Percentiles rank a stretch among this genome's conserved stretches.
These are phyloP conservation scores for Halocynthia roretzi DNA, from an alignment of 23 tunicate species.

Conservation along the genomic window DNA sequence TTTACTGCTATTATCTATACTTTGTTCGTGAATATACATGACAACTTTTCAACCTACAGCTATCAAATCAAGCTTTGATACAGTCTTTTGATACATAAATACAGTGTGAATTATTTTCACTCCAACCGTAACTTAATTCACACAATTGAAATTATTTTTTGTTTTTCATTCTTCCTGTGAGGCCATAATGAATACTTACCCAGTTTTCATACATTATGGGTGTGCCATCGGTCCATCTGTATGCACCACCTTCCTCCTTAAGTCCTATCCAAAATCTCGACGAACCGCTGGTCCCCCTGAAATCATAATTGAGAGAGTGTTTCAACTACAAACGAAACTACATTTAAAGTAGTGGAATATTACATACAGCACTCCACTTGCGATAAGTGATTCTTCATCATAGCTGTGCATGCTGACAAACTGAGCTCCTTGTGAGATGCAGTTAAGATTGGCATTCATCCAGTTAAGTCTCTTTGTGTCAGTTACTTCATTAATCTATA, in stretches of 20 bases:
- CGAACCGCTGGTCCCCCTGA: constrained; percentile 22
- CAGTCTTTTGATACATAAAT: too few species aligned
- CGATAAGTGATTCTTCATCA: constrained; percentile 55
- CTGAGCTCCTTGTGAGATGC: constrained; percentile 65
- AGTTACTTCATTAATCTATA: constrained; percentile 44
- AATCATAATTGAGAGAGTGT: background rate
- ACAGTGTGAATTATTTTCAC: too few species aligned
- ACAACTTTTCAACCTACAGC: too few species aligned
- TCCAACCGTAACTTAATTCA: too few species aligned
- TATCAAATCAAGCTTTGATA: too few species aligned
- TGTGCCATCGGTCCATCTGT: constrained; percentile 76
- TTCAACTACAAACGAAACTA: background rate
- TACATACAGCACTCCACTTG: constrained; percentile 32
- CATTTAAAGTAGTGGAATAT: background rate
- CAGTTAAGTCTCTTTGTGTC: constrained; percentile 31
- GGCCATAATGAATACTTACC: constrained; percentile 25
- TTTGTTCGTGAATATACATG: too few species aligned
- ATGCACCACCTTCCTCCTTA: constrained; percentile 33
- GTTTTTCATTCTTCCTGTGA: too few species aligned
- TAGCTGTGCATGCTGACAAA: constrained; percentile 69
- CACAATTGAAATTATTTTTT: too few species aligned
- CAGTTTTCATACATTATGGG: constrained; percentile 74
- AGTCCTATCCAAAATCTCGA: constrained; percentile 81
- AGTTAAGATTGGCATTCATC: constrained; percentile 53
- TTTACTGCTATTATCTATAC: background rate